Conservation (phyloP, 2,113 vertebrate species). For the Psittacara wagleri region DNA sequence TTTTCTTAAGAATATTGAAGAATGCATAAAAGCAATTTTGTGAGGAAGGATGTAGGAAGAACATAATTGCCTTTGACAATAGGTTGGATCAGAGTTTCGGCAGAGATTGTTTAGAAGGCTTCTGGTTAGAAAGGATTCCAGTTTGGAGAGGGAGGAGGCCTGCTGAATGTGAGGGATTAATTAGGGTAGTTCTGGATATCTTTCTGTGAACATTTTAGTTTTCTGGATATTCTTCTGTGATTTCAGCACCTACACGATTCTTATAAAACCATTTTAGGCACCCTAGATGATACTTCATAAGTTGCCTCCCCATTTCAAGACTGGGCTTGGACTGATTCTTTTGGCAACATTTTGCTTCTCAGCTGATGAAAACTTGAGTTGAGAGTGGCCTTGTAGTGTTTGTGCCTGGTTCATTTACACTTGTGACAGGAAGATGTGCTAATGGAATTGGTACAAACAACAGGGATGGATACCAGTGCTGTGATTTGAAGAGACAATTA, state of each 20-base stretch:
- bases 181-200: accelerated
- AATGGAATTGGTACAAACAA: not conserved
- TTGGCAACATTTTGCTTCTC: not conserved
- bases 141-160: not conserved
- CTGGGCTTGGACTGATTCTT: not conserved
- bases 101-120: not conserved
- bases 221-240: not conserved
- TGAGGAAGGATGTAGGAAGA: not conserved
- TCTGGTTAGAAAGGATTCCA: not conserved
- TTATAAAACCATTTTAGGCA: not conserved
- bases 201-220: not conserved
- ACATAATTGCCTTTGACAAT: not conserved
- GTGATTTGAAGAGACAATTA: not conserved
- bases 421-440: not conserved
- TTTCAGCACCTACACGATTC: not conserved
- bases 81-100: not conserved
- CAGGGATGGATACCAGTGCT: not conserved
- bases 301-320: not conserved
- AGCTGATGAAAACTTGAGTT: not conserved
- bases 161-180: not conserved
- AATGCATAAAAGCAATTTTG: not conserved
- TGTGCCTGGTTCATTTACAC: accelerated
- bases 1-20: not conserved
- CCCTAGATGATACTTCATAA: not conserved
- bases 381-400: not conserved